phyloP scores from a whole-genome alignment of 2,888 invertebrate species.

The Pandemis cinnamomeana region DNA sequence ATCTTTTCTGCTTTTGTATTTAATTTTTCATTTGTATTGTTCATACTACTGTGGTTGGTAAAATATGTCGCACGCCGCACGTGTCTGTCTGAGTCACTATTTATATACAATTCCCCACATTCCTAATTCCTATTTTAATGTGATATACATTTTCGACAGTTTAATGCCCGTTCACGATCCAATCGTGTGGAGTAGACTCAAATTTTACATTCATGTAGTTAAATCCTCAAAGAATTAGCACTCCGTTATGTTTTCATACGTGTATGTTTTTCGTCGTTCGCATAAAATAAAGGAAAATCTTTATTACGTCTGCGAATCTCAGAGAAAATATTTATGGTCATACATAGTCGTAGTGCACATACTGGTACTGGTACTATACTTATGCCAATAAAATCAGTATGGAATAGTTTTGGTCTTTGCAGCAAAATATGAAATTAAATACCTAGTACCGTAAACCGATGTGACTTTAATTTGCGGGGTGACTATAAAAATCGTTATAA shows the following conservation, averaged over 20 bases:
- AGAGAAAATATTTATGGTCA: no score
- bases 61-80: conserved; percentile 12
- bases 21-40: conserved; percentile 11
- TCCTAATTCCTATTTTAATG: conserved; percentile 20
- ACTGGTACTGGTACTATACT: no score
- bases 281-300: neutral
- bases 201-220: neutral
- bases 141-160: conserved; percentile 15
- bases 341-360: no score
- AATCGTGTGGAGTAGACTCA: neutral
- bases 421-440: no score
- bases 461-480: no score
- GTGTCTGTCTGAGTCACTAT: conserved; percentile 33
- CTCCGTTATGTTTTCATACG: neutral
- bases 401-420: no score
- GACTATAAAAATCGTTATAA: no score
- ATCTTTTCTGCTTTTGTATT: neutral
- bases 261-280: neutral
- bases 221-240: neutral
- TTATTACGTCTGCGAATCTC: no score
- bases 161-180: neutral
- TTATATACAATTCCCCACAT: conserved; percentile 32
- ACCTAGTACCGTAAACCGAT: no score
- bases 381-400: no score
- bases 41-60: neutral